Evolutionary conservation across 2,888 invertebrate genomes (phyloP).

Genomic region (Neelides folsomi): DNA sequence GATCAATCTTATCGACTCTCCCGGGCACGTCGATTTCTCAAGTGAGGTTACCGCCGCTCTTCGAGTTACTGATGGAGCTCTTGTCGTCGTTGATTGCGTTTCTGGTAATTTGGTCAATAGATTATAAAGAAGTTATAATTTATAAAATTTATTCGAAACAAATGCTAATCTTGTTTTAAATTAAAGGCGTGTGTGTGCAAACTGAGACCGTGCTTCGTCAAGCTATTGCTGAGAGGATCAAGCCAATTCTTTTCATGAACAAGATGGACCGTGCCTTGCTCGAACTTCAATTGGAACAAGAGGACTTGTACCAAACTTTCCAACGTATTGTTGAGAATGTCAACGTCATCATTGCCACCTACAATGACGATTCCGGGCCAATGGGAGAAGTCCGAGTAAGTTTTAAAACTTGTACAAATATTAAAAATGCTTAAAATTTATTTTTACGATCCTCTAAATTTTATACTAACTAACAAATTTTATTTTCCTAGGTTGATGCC

Average conservation of each 20-base stretch:
- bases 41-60: slow-evolving; percentile 99
- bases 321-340: slow-evolving; percentile 99
- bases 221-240: slow-evolving; percentile 98
- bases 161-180: slow-evolving; percentile 6
- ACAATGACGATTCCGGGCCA: slow-evolving; percentile 91
- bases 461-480: neutral
- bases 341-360: slow-evolving; percentile 99
- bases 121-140: neutral
- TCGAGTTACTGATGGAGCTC: slow-evolving; percentile 98
- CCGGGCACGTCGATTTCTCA: slow-evolving; percentile 99
- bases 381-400: slow-evolving; percentile 96
- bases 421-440: neutral
- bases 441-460: neutral
- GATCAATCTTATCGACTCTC: slow-evolving; percentile 99
- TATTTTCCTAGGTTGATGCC: slow-evolving; percentile 59
- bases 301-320: slow-evolving; percentile 97
- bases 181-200: slow-evolving; percentile 93
- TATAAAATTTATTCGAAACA: neutral
- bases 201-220: slow-evolving; percentile 99
- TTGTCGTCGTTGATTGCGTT: slow-evolving; percentile 99
- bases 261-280: slow-evolving; percentile 99
- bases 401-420: slow-evolving; percentile 12
- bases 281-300: slow-evolving; percentile 89
- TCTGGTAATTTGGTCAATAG: slow-evolving; percentile 85
- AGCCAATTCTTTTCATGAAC: slow-evolving; percentile 99